A percentile compares a stretch with the other conserved stretches of the same genome.
Evolutionary conservation across 2,888 invertebrate genomes (phyloP).

Genomic region (Cephonodes hylas): DNA sequence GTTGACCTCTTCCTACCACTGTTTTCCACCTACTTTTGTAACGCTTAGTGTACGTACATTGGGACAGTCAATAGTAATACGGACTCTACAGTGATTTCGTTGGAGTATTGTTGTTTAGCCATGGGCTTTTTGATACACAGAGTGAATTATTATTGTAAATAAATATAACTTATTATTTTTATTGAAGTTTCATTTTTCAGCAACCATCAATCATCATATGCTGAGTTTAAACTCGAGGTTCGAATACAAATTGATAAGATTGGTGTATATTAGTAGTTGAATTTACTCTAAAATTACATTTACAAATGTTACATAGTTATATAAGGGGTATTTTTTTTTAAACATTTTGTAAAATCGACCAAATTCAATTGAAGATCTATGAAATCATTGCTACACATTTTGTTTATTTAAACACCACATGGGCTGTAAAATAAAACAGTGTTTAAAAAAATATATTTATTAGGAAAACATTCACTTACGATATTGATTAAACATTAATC

Average conservation of each 20-base stretch:
- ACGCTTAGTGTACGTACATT: neutral
- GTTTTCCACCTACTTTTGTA: neutral
- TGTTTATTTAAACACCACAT: neutral
- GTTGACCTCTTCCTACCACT: neutral
- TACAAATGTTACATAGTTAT: no score
- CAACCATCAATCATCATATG: no score
- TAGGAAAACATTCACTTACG: neutral
- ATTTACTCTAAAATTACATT: no score
- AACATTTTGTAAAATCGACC: no score
- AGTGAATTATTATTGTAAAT: conserved; percentile 54
- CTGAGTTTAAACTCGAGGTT: no score
- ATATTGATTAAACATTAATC: no score
- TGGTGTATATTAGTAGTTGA: no score
- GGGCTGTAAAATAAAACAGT: neutral
- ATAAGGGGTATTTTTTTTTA: no score
- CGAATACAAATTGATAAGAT: no score
- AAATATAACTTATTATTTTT: conserved; percentile 54
- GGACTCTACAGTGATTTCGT: conserved; percentile 22
- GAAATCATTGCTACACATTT: no score
- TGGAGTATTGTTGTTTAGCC: conserved; percentile 43
- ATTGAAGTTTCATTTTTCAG: conserved; percentile 16
- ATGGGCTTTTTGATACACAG: conserved; percentile 51
- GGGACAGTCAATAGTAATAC: conserved; percentile 7
- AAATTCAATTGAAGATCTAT: no score
- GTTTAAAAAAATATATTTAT: neutral